Conservation (phyloP, 2,888 invertebrate species). For the Malthinus seriepunctatus region DNA sequence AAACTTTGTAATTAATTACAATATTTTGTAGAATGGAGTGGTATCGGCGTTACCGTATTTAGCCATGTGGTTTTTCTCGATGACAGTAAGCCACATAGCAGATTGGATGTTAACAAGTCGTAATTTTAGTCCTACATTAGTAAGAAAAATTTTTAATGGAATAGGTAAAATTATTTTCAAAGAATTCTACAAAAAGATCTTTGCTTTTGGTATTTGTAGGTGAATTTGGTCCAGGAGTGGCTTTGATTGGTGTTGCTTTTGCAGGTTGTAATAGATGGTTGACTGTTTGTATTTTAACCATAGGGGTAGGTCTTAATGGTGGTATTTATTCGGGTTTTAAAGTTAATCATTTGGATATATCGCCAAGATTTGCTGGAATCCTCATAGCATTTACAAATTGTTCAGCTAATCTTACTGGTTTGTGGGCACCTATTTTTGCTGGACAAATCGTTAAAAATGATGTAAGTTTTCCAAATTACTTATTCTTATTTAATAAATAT, state of each 20-base stretch:
- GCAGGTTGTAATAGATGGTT: slow-evolving; percentile 81
- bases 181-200: neutral
- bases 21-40: slow-evolving; percentile 72
- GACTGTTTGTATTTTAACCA: slow-evolving; percentile 76
- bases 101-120: slow-evolving; percentile 83
- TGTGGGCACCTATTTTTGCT: slow-evolving; percentile 82
- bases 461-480: slow-evolving; percentile 55
- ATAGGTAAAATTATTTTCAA: slow-evolving; percentile 62
- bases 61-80: slow-evolving; percentile 90
- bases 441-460: slow-evolving; percentile 78
- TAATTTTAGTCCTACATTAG: slow-evolving; percentile 72
- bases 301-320: slow-evolving; percentile 86
- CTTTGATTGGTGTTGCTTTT: slow-evolving; percentile 79
- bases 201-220: slow-evolving; percentile 57
- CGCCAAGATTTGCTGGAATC: slow-evolving; percentile 87
- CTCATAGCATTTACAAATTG: slow-evolving; percentile 92
- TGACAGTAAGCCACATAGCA: slow-evolving; percentile 80
- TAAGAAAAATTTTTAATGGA: slow-evolving; percentile 83
- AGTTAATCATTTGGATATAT: slow-evolving; percentile 88
- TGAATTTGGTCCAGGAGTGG: slow-evolving; percentile 82
- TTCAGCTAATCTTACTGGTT: slow-evolving; percentile 82
- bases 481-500: no score
- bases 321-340: slow-evolving; percentile 85
- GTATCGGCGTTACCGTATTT: slow-evolving; percentile 85
- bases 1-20: neutral